Evolutionary conservation across 2,113 vertebrate genomes (phyloP), one percentile per base, ranked within the genome.

Genomic region (Verasper variegatus): DNA sequence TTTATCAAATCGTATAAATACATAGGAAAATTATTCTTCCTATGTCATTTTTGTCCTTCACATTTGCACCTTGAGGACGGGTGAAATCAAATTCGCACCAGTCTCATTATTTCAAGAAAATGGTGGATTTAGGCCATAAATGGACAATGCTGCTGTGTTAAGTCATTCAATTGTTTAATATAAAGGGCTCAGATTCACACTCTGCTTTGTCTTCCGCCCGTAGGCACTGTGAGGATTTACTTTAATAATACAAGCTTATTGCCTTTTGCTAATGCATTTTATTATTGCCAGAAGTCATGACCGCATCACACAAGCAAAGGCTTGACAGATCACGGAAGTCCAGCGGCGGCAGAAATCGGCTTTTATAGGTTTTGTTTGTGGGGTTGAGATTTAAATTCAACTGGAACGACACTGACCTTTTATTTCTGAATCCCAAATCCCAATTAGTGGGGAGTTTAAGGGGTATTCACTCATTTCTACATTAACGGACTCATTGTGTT

Each of bases 231-330:
- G 2, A 21, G 59, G 79, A 77, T 81, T 83, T 80, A 80, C 67
- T 81, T 73, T 59, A 77, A 71, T 83, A 85, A 76, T 58, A 73
- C 5, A 1, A 65, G 67, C 40, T 83, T 60, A 83, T 64, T 78
- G 68, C 71, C 77, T 76, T 66, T 61, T 58, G 71, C 66, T 21
- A 15, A 72, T 84, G 37, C 71, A 71, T 62, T 78, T 68, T 67
- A 79, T 82, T 69, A 79, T 72, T 62, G 27, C 40, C 61, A 5
- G 40, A 35, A 72, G 74, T 37, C 18, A 67, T 57, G 65, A 64
- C 26, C 47, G 12, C 18, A 37, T 80, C 64, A 66, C n/a, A 58
- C 67, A 15, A 62, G 54, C 45, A 72, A 82, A 60, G 15, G 47
- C 17, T 8, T 18, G 62, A 75, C 15, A 56, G 64, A 26, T 59